Conservation (phyloP, 2,888 invertebrate genomes). For the Onthophagus sagittarius region DNA sequence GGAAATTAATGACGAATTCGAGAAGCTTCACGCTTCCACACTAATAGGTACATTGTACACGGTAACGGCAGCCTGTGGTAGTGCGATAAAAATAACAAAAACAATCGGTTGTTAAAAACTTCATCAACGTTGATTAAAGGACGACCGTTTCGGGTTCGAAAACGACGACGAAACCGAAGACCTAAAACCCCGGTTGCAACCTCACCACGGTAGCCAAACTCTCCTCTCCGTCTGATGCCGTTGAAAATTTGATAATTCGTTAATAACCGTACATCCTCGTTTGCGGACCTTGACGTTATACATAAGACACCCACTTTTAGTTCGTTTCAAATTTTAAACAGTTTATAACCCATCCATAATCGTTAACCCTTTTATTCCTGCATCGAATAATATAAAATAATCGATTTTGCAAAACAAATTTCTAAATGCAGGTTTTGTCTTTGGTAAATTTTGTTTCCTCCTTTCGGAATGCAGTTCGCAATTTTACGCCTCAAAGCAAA, state of each 20-base stretch:
- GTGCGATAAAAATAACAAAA: constrained; percentile 30
- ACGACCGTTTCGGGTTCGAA: constrained; percentile 16
- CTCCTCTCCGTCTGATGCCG: constrained; percentile 32
- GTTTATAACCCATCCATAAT: too few relatives aligned
- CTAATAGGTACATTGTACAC: constrained; percentile 24
- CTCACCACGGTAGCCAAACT: background rate
- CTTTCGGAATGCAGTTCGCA: background rate
- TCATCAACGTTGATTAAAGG: constrained; percentile 32
- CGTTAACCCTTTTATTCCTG: background rate
- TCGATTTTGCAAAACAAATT: background rate
- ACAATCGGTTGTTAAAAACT: constrained; percentile 33
- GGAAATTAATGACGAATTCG: constrained; percentile 28
- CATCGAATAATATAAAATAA: background rate
- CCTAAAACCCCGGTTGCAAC: background rate
- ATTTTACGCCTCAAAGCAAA: background rate
- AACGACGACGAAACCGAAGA: background rate
- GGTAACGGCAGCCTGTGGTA: constrained; percentile 22
- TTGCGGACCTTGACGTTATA: background rate
- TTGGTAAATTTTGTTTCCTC: background rate
- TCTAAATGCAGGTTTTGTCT: background rate
- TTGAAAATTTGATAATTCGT: constrained; percentile 47
- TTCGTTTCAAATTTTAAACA: too few relatives aligned
- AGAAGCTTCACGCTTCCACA: constrained; percentile 28
- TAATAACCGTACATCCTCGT: constrained; percentile 45
- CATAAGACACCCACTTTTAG: background rate